Conservation (phyloP, 1,140 invertebrate species). For the Phenacoccus solenopsis region DNA sequence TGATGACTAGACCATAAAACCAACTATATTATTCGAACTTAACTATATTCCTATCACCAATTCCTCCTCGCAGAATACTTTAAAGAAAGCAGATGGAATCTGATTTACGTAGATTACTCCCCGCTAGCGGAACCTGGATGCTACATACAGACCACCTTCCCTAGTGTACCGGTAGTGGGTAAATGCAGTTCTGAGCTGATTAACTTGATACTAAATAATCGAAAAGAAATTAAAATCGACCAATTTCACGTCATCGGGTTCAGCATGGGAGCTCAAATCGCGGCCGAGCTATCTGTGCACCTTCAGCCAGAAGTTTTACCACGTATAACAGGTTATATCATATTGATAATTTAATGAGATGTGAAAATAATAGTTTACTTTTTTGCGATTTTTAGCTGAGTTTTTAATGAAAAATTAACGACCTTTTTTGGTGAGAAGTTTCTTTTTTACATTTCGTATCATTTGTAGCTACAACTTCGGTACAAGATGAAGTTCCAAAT, state of each 20-base stretch:
- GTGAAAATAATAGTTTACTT: too few relatives aligned
- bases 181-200: conserved; percentile 36
- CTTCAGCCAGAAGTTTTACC: conserved; percentile 37
- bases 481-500: too few relatives aligned
- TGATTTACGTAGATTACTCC: conserved; percentile 49
- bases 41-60: too few relatives aligned
- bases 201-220: conserved; percentile 31
- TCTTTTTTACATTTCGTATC: too few relatives aligned
- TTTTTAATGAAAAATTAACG: neutral
- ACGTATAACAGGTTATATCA: conserved; percentile 47
- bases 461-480: too few relatives aligned
- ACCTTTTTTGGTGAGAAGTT: too few relatives aligned
- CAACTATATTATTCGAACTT: too few relatives aligned
- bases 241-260: conserved; percentile 58
- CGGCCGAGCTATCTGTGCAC: conserved; percentile 44
- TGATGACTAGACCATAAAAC: too few relatives aligned
- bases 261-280: conserved; percentile 59
- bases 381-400: neutral
- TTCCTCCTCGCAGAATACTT: neutral
- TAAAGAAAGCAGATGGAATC: conserved; percentile 32
- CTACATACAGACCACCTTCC: conserved; percentile 39
- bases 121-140: conserved; percentile 43
- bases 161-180: conserved; percentile 41
- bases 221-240: conserved; percentile 29
- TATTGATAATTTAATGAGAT: too few relatives aligned